Percentiles rank a stretch among this genome's conserved stretches.
Evolutionary conservation across 2,888 invertebrate genomes (phyloP).

Genomic region (Amphiduros pacificus): DNA sequence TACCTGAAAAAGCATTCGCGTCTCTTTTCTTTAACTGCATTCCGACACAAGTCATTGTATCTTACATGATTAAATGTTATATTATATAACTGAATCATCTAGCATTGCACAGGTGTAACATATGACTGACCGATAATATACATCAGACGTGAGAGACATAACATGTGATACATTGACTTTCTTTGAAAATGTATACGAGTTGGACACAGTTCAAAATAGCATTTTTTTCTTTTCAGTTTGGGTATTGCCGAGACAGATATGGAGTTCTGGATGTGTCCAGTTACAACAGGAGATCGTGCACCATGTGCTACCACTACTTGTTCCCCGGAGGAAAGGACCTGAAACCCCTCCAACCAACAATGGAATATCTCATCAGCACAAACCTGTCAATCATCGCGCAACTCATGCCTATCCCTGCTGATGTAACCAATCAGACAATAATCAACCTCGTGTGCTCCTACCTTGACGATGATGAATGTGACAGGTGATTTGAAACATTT

Average conservation of each 20-base stretch:
- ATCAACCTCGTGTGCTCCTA: neutral
- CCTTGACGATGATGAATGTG: neutral
- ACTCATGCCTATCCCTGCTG: neutral
- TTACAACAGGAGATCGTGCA: constrained; percentile 19
- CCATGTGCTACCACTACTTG: constrained; percentile 18
- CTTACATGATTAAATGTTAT: too few relatives aligned
- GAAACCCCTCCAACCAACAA: neutral
- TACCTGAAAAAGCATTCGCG: too few relatives aligned
- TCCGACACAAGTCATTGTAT: too few relatives aligned
- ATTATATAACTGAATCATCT: too few relatives aligned
- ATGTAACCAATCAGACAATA: neutral
- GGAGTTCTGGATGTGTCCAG: constrained; percentile 6
- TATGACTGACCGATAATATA: too few relatives aligned
- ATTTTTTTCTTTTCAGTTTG: too few relatives aligned
- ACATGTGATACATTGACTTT: too few relatives aligned
- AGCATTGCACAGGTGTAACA: too few relatives aligned
- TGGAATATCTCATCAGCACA: neutral
- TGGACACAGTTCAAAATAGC: too few relatives aligned
- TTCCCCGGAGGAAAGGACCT: constrained; percentile 6
- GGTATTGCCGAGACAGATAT: constrained; percentile 16
- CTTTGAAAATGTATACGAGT: too few relatives aligned
- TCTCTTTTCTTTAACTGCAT: too few relatives aligned
- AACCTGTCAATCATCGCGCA: neutral
- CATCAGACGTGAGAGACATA: too few relatives aligned
- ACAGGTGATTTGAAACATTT: neutral